Evolutionary conservation across 35 echinoderm and acorn worm genomes (phyloP).

Genomic region (Lytechinus pictus): DNA sequence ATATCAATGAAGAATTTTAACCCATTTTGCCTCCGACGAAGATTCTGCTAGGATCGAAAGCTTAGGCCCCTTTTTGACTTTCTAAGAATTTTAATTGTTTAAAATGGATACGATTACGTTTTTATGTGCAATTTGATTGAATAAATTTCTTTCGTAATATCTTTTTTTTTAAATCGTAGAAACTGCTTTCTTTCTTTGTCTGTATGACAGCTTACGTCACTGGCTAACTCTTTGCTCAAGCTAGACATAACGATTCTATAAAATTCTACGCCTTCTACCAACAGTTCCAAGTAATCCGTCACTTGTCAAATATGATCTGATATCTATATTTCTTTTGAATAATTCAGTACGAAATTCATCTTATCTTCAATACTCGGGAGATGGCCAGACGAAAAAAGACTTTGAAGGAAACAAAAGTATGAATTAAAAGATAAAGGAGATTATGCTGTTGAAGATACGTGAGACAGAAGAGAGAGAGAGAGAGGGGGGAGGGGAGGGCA

Average conservation of each 20-base stretch:
- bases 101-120: too few relatives aligned
- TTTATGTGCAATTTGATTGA: too few relatives aligned
- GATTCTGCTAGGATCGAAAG: too few relatives aligned
- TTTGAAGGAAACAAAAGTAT: not conserved
- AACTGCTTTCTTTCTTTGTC: not conserved
- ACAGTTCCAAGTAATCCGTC: not conserved
- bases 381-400: not conserved
- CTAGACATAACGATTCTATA: not conserved
- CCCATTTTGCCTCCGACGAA: too few relatives aligned
- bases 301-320: not conserved
- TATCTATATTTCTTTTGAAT: conserved; percentile 21
- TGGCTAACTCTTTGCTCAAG: not conserved
- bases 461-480: not conserved
- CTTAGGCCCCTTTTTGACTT: too few relatives aligned
- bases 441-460: not conserved
- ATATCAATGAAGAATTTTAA: too few relatives aligned
- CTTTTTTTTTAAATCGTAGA: too few relatives aligned
- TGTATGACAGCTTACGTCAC: not conserved
- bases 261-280: not conserved
- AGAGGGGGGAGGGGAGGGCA: not conserved
- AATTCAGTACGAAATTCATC: conserved; percentile 13
- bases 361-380: not conserved
- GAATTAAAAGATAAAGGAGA: not conserved
- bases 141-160: too few relatives aligned
- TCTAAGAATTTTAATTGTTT: too few relatives aligned